A percentile compares a stretch with the other conserved stretches of the same genome.
Evolutionary conservation across 2,888 invertebrate genomes (phyloP).

Genomic region (Operophtera brumata): DNA sequence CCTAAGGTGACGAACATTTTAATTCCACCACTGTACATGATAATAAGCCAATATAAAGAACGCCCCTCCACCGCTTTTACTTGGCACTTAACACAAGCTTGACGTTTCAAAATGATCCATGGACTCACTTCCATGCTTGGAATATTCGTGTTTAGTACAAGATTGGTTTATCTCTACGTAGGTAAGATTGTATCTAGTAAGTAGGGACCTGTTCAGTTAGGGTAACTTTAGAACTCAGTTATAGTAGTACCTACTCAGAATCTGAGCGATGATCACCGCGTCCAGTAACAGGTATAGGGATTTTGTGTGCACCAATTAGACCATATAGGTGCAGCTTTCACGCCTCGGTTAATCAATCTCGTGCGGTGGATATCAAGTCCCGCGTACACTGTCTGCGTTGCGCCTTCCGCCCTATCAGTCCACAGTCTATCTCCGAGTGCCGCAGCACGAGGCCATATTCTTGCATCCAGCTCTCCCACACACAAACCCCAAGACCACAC

Average conservation of each 20-base stretch:
- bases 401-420: conserved; percentile 80
- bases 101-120: no score
- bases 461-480: conserved; percentile 84
- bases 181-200: no score
- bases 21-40: no score
- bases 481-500: conserved; percentile 90
- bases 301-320: conserved; percentile 88
- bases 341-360: conserved; percentile 80
- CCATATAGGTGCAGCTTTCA: conserved; percentile 84
- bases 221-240: not conserved
- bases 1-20: no score
- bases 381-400: conserved; percentile 80
- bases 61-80: no score
- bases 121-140: no score
- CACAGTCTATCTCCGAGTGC: conserved; percentile 90
- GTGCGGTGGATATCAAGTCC: conserved; percentile 83
- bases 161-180: no score
- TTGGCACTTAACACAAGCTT: no score
- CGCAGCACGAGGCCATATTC: conserved; percentile 90
- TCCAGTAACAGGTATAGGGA: conserved; percentile 80
- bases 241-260: not conserved
- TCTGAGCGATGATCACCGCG: not conserved
- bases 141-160: no score
- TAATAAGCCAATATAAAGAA: no score
- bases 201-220: no score